Evolutionary conservation across 2,888 invertebrate genomes (phyloP).

Genomic region (Apotomis capreana): DNA sequence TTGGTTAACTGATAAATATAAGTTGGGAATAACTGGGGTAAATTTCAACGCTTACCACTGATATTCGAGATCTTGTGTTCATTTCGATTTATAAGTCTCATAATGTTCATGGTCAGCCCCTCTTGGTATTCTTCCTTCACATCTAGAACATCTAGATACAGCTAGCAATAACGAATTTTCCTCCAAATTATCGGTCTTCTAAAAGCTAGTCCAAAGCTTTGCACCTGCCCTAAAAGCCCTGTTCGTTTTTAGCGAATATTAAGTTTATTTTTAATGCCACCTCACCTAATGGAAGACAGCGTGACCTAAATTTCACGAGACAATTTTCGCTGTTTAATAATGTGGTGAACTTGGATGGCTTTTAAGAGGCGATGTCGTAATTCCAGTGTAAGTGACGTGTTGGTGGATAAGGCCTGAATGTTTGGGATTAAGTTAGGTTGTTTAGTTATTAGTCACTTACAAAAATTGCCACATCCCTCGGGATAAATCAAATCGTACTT

Average conservation of each 20-base stretch:
- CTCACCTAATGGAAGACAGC: conserved; percentile 76
- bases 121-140: too few relatives aligned
- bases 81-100: too few relatives aligned
- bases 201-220: conserved; percentile 21
- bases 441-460: too few relatives aligned
- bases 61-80: too few relatives aligned
- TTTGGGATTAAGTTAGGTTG: conserved; percentile 25
- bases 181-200: neutral
- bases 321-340: conserved; percentile 68
- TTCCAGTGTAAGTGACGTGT: conserved; percentile 17
- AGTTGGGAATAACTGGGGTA: too few relatives aligned
- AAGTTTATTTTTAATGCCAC: conserved; percentile 78
- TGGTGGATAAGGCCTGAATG: conserved; percentile 2
- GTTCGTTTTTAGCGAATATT: conserved; percentile 42
- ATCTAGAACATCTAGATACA: too few relatives aligned
- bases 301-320: conserved; percentile 76
- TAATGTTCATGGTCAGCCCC: too few relatives aligned
- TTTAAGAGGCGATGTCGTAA: conserved; percentile 58
- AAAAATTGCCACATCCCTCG: too few relatives aligned
- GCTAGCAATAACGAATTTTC: too few relatives aligned
- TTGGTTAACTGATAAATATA: too few relatives aligned
- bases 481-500: too few relatives aligned
- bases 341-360: conserved; percentile 73
- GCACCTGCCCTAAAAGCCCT: conserved; percentile 40
- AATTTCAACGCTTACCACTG: too few relatives aligned